phyloP scores from a whole-genome alignment of 2,888 invertebrate genomes.

The Pollenia griseotomentosa region DNA sequence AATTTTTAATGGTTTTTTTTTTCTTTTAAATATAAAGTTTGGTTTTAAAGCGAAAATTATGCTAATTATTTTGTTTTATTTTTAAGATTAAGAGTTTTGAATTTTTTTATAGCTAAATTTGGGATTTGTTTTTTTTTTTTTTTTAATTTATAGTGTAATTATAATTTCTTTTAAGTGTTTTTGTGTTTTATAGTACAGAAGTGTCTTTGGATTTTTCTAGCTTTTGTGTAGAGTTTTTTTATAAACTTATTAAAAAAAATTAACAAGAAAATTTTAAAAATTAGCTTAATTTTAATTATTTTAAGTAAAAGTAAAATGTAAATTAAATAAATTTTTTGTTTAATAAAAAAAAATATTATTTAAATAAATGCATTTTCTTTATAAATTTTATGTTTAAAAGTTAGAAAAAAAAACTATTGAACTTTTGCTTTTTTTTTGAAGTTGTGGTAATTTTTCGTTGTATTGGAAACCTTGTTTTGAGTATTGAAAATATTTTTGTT shows the following conservation, averaged over 20 bases:
- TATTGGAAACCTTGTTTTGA: slow-evolving; percentile 76
- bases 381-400: slow-evolving; percentile 24
- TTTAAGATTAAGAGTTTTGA: slow-evolving; percentile 62
- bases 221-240: slow-evolving; percentile 72
- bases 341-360: slow-evolving; percentile 3
- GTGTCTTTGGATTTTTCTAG: slow-evolving; percentile 78
- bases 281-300: slow-evolving; percentile 54
- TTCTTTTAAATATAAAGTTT: slow-evolving; percentile 10
- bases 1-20: slow-evolving; percentile 22
- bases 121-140: slow-evolving; percentile 11
- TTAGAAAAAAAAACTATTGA: slow-evolving; percentile 40
- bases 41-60: slow-evolving; percentile 72
- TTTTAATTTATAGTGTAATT: slow-evolving; percentile 42
- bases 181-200: slow-evolving; percentile 74
- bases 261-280: slow-evolving; percentile 46
- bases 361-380: slow-evolving; percentile 69
- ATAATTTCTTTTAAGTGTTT: slow-evolving; percentile 51
- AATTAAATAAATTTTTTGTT: slow-evolving; percentile 52
- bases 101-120: slow-evolving; percentile 64
- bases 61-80: slow-evolving; percentile 69
- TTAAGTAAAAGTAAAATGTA: slow-evolving; percentile 61
- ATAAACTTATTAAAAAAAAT: slow-evolving; percentile 53
- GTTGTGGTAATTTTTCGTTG: slow-evolving; percentile 74
- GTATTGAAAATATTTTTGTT: slow-evolving; percentile 49
- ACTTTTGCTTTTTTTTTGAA: slow-evolving; percentile 43